Conservation (phyloP, 2,888 invertebrate genomes). For the Hypolimnas misippus region DNA sequence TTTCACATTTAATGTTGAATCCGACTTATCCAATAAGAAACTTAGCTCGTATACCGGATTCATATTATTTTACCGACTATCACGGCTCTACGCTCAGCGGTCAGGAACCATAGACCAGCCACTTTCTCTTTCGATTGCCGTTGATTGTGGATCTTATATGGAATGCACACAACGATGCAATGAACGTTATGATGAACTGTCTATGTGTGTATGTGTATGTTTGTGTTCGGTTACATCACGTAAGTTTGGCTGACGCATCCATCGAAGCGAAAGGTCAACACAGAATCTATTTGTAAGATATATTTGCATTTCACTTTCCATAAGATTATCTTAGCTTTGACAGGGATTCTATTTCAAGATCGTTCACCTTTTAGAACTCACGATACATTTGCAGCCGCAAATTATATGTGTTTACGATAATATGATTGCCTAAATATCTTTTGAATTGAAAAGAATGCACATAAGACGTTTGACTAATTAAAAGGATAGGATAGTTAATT, state of each 20-base stretch:
- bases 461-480: too few species aligned
- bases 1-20: background rate
- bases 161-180: conserved; percentile 50
- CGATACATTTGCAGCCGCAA: too few species aligned
- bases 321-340: conserved; percentile 58
- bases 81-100: conserved; percentile 28
- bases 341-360: conserved; percentile 58
- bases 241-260: conserved; percentile 76
- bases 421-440: too few species aligned
- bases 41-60: too few species aligned
- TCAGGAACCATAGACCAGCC: conserved; percentile 56
- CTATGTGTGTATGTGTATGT: conserved; percentile 32
- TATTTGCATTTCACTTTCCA: conserved; percentile 69
- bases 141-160: conserved; percentile 52
- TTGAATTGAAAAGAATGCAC: too few species aligned
- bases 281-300: conserved; percentile 72
- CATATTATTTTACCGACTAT: background rate
- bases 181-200: conserved; percentile 39
- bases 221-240: conserved; percentile 69
- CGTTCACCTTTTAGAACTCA: conserved; percentile 60
- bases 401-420: too few species aligned
- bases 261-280: conserved; percentile 75
- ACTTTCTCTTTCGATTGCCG: conserved; percentile 79
- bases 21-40: too few species aligned
- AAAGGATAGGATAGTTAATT: too few species aligned